A percentile compares a stretch with the other conserved stretches of the same genome.
Evolutionary conservation across 1,140 invertebrate species (phyloP).

Genomic region (Drosophila setifemur): DNA sequence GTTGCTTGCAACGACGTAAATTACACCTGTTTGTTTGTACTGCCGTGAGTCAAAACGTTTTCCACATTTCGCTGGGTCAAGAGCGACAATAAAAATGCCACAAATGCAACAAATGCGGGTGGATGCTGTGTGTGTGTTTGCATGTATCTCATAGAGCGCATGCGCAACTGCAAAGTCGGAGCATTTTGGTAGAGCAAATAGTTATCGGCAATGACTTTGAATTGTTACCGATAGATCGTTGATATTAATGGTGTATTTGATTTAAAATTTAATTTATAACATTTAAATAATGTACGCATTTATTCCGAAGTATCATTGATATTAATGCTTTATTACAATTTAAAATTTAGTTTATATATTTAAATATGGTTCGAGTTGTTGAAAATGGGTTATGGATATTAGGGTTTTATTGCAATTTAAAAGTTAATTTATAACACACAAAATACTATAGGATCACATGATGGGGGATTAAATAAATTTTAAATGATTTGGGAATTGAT

Average conservation of each 20-base stretch:
- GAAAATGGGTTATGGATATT: too few relatives aligned
- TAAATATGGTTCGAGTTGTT: too few relatives aligned
- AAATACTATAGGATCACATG: too few relatives aligned
- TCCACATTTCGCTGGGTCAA: conserved; percentile 70
- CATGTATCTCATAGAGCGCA: conserved; percentile 7
- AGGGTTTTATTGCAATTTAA: too few relatives aligned
- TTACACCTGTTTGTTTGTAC: neutral
- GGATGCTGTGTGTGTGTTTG: neutral
- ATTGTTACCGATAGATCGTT: neutral
- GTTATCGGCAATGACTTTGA: neutral
- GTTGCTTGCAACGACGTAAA: conserved; percentile 19
- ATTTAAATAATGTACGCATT: too few relatives aligned
- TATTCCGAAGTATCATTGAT: too few relatives aligned
- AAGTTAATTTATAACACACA: too few relatives aligned
- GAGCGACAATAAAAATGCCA: conserved; percentile 50
- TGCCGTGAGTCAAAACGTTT: conserved; percentile 50
- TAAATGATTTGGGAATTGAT: too few relatives aligned
- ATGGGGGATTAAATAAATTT: too few relatives aligned
- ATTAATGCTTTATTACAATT: too few relatives aligned
- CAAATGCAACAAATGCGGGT: conserved; percentile 31
- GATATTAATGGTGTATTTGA: neutral
- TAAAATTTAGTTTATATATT: too few relatives aligned
- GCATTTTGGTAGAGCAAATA: neutral
- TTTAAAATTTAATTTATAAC: too few relatives aligned
- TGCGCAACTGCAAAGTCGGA: neutral